Conservation (phyloP, 1,140 invertebrate genomes). For the Conus ventricosus region DNA sequence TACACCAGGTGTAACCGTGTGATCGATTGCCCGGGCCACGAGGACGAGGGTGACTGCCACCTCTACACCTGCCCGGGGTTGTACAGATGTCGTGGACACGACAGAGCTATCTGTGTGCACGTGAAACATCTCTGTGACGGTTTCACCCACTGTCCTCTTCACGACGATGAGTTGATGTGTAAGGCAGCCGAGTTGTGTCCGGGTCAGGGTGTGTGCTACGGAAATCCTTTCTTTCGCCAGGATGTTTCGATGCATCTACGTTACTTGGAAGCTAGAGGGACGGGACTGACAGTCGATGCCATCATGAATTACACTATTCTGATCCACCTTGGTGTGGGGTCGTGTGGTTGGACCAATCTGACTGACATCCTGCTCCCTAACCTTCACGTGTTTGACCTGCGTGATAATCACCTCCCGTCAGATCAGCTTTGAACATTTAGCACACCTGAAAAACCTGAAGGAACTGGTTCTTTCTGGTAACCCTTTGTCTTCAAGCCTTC, state of each 20-base stretch:
- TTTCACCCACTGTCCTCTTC: neutral
- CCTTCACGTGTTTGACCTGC: neutral
- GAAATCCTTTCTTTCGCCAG: neutral
- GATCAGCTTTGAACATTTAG: neutral
- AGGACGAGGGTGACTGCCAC: neutral
- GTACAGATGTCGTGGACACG: neutral
- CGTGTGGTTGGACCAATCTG: neutral
- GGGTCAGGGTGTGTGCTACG: neutral
- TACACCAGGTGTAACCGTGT: neutral
- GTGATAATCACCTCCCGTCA: neutral
- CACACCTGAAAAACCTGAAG: neutral
- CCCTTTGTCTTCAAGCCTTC: neutral
- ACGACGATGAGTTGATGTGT: conserved; percentile 7
- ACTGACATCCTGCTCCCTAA: neutral
- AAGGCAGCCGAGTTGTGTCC: neutral
- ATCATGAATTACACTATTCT: neutral
- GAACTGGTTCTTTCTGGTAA: neutral
- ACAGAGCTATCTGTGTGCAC: neutral
- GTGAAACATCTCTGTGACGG: conserved; percentile 4
- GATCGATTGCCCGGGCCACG: neutral
- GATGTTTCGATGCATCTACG: neutral
- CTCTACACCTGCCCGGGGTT: neutral
- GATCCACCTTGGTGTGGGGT: neutral
- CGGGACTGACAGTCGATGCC: neutral
- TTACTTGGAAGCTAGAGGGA: neutral